These are phyloP conservation scores for Centropus unirufus DNA, from an alignment of 2,113 vertebrate genomes.

Conservation along the genomic window DNA sequence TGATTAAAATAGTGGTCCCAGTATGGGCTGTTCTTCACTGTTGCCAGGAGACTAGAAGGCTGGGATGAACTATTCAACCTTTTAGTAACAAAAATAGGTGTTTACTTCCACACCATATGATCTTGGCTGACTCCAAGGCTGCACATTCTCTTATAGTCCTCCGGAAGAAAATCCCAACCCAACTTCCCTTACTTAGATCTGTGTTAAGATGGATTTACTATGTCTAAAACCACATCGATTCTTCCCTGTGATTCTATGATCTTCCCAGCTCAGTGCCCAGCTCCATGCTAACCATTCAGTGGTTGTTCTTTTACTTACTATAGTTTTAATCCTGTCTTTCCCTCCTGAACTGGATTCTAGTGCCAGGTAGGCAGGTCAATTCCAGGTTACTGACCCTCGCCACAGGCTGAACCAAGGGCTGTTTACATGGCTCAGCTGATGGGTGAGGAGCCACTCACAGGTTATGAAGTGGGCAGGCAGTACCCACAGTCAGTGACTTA, in stretches of 20 bases:
- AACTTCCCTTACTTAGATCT: not conserved
- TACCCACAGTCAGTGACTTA: not conserved
- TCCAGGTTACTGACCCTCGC: not conserved
- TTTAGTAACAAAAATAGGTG: constrained; percentile 36
- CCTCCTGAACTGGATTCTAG: not conserved
- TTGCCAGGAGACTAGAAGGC: constrained; percentile 57
- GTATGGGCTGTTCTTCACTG: constrained; percentile 35
- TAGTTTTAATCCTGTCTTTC: not conserved
- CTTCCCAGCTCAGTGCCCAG: not conserved
- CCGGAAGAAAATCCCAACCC: not conserved
- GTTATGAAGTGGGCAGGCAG: not conserved
- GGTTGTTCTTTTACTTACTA: not conserved
- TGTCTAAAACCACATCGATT: not conserved
- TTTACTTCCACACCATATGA: not conserved
- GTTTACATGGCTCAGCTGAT: not conserved
- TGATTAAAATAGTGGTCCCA: constrained; percentile 64
- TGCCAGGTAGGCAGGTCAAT: not conserved
- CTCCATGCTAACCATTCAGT: not conserved
- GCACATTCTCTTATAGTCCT: not conserved
- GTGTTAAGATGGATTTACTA: not conserved
- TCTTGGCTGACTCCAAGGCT: not conserved
- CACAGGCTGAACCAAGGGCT: not conserved
- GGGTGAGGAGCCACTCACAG: not conserved
- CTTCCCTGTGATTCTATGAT: not conserved
- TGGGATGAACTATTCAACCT: constrained; percentile 23